A percentile compares a stretch with the other conserved stretches of the same genome.
Evolutionary conservation across 64 coral and sea anemone genomes (phyloP).

Genomic region (Montipora efflorescens): DNA sequence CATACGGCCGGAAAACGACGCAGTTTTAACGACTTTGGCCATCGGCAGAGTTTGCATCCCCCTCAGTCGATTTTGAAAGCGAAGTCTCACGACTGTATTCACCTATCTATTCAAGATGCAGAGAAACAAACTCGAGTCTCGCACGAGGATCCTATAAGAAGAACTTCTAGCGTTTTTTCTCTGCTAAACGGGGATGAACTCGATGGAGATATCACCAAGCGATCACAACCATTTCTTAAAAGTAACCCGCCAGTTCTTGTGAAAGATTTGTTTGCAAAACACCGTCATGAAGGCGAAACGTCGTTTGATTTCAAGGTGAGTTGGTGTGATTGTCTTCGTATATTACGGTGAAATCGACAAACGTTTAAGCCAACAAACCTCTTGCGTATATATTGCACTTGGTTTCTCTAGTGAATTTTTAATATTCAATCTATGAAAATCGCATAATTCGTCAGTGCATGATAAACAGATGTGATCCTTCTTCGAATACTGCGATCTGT

Average conservation of each 20-base stretch:
- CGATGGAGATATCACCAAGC: slow-evolving; percentile 1
- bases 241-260: neutral
- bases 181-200: neutral
- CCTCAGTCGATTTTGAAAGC: slow-evolving; percentile 11
- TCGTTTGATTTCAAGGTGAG: slow-evolving; percentile 9
- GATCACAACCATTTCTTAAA: neutral
- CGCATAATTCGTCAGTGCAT: neutral
- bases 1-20: neutral
- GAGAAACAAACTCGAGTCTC: neutral
- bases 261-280: slow-evolving; percentile 13
- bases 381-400: neutral
- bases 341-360: neutral
- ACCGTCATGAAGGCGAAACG: neutral
- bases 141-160: neutral
- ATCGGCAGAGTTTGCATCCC: neutral
- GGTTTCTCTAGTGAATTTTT: neutral
- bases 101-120: neutral
- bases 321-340: neutral
- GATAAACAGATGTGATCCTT: neutral
- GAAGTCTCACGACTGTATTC: neutral
- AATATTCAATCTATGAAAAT: slow-evolving; percentile 19
- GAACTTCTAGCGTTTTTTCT: neutral
- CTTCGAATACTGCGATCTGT: too few species aligned
- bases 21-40: neutral
- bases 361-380: neutral